Conservation (phyloP, 2,113 vertebrate species). For the Arvicanthis niloticus region DNA sequence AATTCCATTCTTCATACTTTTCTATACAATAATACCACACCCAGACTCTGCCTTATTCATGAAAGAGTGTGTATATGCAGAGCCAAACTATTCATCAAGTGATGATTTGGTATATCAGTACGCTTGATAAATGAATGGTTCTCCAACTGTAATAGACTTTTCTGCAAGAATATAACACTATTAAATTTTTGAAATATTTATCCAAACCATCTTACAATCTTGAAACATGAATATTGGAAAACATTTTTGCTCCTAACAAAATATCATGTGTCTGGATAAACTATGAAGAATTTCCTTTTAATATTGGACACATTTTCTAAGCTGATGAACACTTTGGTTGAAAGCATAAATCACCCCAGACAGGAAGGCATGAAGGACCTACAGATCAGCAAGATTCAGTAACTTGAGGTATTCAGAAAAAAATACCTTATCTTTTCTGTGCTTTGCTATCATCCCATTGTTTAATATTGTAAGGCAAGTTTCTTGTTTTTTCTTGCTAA, state of each 20-base stretch:
- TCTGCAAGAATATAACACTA: constrained; percentile 52
- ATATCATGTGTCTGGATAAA: constrained; percentile 51
- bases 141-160: constrained; percentile 61
- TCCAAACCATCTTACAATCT: constrained; percentile 57
- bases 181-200: constrained; percentile 73
- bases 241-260: background rate
- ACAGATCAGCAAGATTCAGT: background rate
- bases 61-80: background rate
- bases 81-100: constrained; percentile 1
- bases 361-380: background rate
- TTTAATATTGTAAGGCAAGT: constrained; percentile 1
- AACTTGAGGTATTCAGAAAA: background rate
- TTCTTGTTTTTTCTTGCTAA: background rate
- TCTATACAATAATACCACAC: background rate
- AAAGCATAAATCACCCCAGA: constrained; percentile 39
- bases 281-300: constrained; percentile 35
- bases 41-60: constrained; percentile 29
- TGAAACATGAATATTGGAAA: constrained; percentile 44
- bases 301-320: constrained; percentile 15
- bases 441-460: background rate
- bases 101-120: constrained; percentile 46
- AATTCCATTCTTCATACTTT: constrained; percentile 56
- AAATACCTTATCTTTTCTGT: background rate
- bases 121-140: constrained; percentile 39
- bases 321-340: constrained; percentile 31